Conservation (phyloP, 2,113 vertebrate species). For the Pterophyllum scalare region DNA sequence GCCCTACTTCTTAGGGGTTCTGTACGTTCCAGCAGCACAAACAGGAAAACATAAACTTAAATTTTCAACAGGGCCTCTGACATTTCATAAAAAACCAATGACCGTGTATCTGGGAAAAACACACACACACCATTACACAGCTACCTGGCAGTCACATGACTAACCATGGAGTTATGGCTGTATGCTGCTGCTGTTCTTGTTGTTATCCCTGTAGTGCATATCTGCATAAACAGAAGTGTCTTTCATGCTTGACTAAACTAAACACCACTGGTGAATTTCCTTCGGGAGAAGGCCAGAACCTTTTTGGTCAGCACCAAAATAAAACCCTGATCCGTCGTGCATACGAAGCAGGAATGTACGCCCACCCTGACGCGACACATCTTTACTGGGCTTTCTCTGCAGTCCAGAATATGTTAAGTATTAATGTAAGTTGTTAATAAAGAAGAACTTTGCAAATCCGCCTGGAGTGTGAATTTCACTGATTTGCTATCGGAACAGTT, state of each 20-base stretch:
- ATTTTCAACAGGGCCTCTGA: background rate
- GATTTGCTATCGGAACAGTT: too few relatives aligned
- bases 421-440: background rate
- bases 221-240: background rate
- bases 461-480: too few relatives aligned
- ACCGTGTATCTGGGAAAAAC: too few relatives aligned
- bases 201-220: accelerated
- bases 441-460: background rate
- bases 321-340: background rate
- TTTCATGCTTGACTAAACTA: background rate
- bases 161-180: too few relatives aligned
- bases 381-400: background rate
- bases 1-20: background rate
- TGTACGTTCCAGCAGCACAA: background rate
- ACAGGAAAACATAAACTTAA: background rate
- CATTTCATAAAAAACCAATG: background rate
- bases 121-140: too few relatives aligned
- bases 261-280: accelerated
- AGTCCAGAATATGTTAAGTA: accelerated
- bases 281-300: background rate
- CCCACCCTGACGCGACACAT: background rate
- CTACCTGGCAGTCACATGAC: too few relatives aligned
- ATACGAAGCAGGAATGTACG: background rate
- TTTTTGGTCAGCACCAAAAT: background rate
- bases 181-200: background rate